phyloP scores from a whole-genome alignment of 1,140 invertebrate species.

The Oncopeltus fasciatus region DNA sequence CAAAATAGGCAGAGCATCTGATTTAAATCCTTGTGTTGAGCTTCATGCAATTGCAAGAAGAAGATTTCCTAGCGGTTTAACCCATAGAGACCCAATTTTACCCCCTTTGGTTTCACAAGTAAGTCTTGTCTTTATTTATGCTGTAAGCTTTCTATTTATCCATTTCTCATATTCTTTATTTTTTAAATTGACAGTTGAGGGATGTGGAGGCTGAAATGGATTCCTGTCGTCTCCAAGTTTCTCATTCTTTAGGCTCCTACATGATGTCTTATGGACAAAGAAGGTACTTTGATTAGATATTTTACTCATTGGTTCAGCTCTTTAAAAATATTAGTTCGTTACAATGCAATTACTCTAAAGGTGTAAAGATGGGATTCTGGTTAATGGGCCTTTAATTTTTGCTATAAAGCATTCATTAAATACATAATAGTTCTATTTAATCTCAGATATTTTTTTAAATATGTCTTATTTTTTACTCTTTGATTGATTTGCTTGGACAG shows the following conservation, averaged over 20 bases:
- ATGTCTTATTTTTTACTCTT: too few relatives aligned
- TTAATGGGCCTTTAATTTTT: background rate
- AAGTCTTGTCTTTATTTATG: slow-evolving; percentile 10
- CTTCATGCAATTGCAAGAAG: slow-evolving; percentile 75
- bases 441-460: too few relatives aligned
- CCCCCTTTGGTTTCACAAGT: slow-evolving; percentile 42
- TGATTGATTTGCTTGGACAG: too few relatives aligned
- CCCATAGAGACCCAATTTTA: slow-evolving; percentile 48
- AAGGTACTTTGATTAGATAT: slow-evolving; percentile 31
- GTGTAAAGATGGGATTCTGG: background rate
- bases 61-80: slow-evolving; percentile 36
- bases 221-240: slow-evolving; percentile 64
- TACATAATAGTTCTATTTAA: too few relatives aligned
- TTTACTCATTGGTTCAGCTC: too few relatives aligned
- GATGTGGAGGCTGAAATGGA: slow-evolving; percentile 45
- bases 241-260: slow-evolving; percentile 69
- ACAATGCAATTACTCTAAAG: background rate
- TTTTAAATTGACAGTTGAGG: slow-evolving; percentile 2
- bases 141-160: background rate
- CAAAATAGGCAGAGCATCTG: slow-evolving; percentile 75
- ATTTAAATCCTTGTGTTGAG: slow-evolving; percentile 67
- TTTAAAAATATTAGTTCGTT: too few relatives aligned
- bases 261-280: slow-evolving; percentile 64
- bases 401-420: too few relatives aligned
- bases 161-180: background rate